phyloP scores from a whole-genome alignment of 2,113 vertebrate genomes.

The Glaucomys volans region DNA sequence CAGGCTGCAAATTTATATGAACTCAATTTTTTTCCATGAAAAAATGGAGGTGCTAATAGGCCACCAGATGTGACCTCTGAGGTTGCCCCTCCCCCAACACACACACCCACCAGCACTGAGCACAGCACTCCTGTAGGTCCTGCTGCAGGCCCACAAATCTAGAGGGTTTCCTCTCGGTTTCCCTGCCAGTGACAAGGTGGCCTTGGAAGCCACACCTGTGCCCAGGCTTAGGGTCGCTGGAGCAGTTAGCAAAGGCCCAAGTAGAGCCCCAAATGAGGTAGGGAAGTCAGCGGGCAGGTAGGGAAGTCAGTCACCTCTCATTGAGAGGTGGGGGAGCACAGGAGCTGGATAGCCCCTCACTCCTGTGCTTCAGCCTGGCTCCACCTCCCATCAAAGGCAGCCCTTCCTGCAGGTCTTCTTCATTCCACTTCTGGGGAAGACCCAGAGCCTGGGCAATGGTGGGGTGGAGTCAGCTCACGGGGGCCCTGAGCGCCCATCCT shows the following conservation, averaged over 20 bases:
- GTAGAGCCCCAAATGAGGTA: rapidly evolving
- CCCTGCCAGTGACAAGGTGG: too few relatives aligned
- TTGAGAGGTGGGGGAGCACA: not conserved
- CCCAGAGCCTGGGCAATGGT: not conserved
- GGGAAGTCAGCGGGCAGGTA: too few relatives aligned
- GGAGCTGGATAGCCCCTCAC: not conserved
- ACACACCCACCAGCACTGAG: not conserved
- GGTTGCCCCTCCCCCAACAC: too few relatives aligned
- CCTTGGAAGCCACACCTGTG: not conserved
- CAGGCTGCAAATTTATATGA: not conserved
- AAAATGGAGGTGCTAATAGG: not conserved
- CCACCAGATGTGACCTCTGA: not conserved
- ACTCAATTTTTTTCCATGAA: not conserved
- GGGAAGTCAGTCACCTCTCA: not conserved
- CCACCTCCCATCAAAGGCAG: not conserved
- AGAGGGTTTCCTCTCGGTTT: too few relatives aligned
- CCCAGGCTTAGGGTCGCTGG: not conserved
- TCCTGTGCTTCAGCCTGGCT: not conserved
- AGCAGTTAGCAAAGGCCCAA: too few relatives aligned
- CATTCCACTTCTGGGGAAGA: not conserved
- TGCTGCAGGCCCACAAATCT: too few relatives aligned
- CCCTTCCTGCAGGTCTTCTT: not conserved
- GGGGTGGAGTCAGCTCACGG: not conserved
- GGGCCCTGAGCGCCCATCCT: not conserved
- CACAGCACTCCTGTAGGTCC: rapidly evolving